Percentiles rank a stretch among this genome's conserved stretches.
phyloP scores from a whole-genome alignment of 2,888 invertebrate genomes.

The Gerris lacustris region DNA sequence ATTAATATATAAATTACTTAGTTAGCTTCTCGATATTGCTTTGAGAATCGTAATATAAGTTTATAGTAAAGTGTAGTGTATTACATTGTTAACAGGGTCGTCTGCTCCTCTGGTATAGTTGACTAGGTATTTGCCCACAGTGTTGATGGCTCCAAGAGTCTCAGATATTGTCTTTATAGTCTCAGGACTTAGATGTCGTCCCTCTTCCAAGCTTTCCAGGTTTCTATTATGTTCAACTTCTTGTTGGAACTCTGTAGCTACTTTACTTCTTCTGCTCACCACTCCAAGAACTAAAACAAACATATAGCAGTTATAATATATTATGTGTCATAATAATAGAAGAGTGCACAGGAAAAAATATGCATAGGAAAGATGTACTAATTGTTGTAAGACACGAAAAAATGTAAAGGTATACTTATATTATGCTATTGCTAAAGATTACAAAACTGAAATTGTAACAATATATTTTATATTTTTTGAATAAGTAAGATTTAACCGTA shows the following conservation, averaged over 20 bases:
- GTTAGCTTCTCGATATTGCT: too few species aligned
- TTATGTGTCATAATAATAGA: too few species aligned
- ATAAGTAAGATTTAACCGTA: too few species aligned
- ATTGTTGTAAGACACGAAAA: too few species aligned
- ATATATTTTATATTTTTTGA: too few species aligned
- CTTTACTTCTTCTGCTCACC: constrained; percentile 5
- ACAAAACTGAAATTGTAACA: too few species aligned
- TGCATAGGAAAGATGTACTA: too few species aligned
- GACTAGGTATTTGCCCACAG: constrained; percentile 71
- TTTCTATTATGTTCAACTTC: constrained; percentile 4
- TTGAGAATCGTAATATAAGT: too few species aligned
- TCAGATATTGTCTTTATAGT: constrained; percentile 44
- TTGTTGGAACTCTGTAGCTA: constrained; percentile 11
- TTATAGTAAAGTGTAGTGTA: not conserved
- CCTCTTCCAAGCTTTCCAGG: constrained; percentile 2
- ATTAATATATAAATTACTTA: too few species aligned
- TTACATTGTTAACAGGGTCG: not conserved
- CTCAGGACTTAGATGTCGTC: constrained; percentile 30
- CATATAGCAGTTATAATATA: not conserved
- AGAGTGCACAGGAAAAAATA: too few species aligned
- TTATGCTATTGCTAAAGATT: too few species aligned
- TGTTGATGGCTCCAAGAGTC: constrained; percentile 66
- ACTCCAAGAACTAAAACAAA: not conserved
- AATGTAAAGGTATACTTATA: too few species aligned
- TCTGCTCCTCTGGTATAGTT: constrained; percentile 52